Evolutionary conservation across 2,797 vertebrate species (phyloP), one percentile per base, ranked within the genome.

Genomic region (Vipera latastei): DNA sequence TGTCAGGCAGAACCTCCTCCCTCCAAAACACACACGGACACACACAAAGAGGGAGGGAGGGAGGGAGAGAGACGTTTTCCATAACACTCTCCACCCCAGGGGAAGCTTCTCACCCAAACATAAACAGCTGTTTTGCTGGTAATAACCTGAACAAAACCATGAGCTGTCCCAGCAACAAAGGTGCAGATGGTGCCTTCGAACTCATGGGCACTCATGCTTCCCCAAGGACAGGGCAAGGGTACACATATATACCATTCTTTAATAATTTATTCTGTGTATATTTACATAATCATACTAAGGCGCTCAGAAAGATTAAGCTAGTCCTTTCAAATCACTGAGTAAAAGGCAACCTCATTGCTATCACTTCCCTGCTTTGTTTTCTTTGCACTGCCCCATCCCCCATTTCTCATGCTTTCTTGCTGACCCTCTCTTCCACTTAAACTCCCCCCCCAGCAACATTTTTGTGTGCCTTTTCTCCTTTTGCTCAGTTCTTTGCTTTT

Each of bases 191-290:
- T 48, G 28, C 28, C 59, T 57, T 18, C 11, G 11, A 51, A 32
- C 22, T 85, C 53, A 44, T 13, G 22, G 51, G 91, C 53, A 63
- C 32, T 88, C 32, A 13, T 28, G 38, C 60, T 28, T 7, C 85
- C 90, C 60, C 65, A 16, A n/a, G 73, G 73, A 44, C 86, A 59
- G 65, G 28, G 20, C 22, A 51, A 53, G 89, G 92, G 61, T 59
- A 87, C 44, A 91, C 44, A n/a, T 65, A 78, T 25, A 3, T 60
- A 83, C n/a, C 48, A 93, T n/a, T 56, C 22, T 89, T 93, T 89
- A 91, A 93, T 93, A 88, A 91, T 93, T 89, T 88, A 93, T 91
- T 26, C 65, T 32, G 55, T 38, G 44, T 22, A 61, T 90, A 88
- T 93, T 91, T 91, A 78, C 89, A 93, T 91, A 56, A 88, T 88